These are phyloP conservation scores for Melikaiella ostensackeni DNA, from an alignment of 2,888 invertebrate genomes.

Conservation along the genomic window DNA sequence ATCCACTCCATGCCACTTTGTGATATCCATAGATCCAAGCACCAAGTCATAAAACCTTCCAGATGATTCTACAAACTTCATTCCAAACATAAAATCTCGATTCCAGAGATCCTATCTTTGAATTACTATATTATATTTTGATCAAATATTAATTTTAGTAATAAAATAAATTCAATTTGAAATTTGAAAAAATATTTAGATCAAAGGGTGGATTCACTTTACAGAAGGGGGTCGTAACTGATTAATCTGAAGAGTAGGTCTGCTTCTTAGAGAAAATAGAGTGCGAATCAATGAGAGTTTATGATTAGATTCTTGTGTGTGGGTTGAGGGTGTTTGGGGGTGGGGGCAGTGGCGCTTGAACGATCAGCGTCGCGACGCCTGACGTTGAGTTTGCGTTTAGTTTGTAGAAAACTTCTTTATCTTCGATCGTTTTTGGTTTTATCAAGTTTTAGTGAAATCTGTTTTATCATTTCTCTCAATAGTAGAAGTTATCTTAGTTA, in stretches of 20 bases:
- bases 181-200: neutral
- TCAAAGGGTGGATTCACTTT: neutral
- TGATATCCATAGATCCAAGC: conserved; percentile 37
- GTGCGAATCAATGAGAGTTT: conserved; percentile 22
- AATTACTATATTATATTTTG: neutral
- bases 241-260: neutral
- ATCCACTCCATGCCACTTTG: conserved; percentile 61
- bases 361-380: conserved; percentile 6
- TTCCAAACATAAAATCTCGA: neutral
- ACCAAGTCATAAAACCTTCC: neutral
- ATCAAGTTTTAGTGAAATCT: neutral
- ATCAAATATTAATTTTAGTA: neutral
- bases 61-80: neutral
- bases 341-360: neutral
- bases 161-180: neutral
- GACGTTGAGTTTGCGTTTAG: neutral
- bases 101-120: neutral
- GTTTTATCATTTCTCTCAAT: too few species aligned
- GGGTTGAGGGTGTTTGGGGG: neutral
- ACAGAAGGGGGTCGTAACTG: neutral
- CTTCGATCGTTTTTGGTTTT: neutral
- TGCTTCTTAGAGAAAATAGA: conserved; percentile 16
- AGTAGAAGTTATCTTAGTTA: too few species aligned
- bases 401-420: conserved; percentile 23
- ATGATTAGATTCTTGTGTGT: conserved; percentile 29